Evolutionary conservation across 2,888 invertebrate species (phyloP), one percentile per base, ranked within the genome.

Genomic region (Brachycybe producta): DNA sequence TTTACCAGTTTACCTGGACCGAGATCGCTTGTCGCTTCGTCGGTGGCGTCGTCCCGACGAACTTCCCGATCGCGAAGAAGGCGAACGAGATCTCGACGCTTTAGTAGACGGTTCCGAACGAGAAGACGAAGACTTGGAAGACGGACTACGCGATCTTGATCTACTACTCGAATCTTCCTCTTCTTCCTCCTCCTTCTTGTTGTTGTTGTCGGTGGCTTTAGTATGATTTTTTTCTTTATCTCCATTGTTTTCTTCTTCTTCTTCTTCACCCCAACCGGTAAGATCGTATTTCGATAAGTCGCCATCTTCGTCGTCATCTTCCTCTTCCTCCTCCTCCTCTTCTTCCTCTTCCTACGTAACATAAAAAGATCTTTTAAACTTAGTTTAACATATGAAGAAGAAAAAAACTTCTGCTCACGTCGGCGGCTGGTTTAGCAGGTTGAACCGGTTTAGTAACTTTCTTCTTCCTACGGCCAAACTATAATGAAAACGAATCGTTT

Each of bases 281-380:
- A 84, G 69, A 63, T 83, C 82, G 65, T 84, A 85, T 64, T 84
- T 84, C 23, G 82, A 80, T 42, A 84, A 70, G 65, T 84, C 83
- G 11, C 75, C 81, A 55, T 74, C 65, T 54, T 64, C 66, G 35
- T 65, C 66, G 7, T 65, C 65, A 5, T 77, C 77, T 0, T 76
- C 77, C 0, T 75, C 75, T 49, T 75, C 75, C 44, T 74, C 74
- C 5, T 76, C 77, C 1, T 75, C 76, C 0, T 77, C 78, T 1
- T 73, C 75, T 3, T 36, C 32, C 4, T 49, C 36, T 3, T 21
- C 26, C 3, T 23, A 28, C 24, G 23, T 28, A 15, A 13, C 67
- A 3, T 68, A 71, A 1, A 68, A 69, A 5, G 68, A 71, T 13
- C 68, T 66, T 3, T 61, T 58, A 17, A 56, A 57, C 4, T 61